Percentiles rank a stretch among this genome's conserved stretches.
Conservation (phyloP, 1,140 invertebrate species). For the Drosophila seguyi region DNA sequence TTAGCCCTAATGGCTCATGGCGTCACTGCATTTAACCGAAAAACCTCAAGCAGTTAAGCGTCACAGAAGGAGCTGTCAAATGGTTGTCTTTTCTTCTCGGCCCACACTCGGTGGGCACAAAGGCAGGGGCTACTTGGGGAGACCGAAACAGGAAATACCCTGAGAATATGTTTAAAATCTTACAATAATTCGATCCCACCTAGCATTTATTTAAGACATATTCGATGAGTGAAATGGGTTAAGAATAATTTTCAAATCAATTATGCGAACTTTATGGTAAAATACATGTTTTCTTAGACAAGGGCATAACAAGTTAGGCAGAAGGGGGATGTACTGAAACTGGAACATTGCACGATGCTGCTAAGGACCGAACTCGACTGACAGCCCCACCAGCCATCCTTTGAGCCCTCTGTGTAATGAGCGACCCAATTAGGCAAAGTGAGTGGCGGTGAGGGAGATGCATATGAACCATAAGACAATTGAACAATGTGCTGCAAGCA, state of each 20-base stretch:
- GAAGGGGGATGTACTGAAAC: slow-evolving; percentile 28
- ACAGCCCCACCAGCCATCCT: slow-evolving; percentile 12
- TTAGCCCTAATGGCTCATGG: slow-evolving; percentile 81
- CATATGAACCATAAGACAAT: slow-evolving; percentile 84
- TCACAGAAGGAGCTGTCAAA: slow-evolving; percentile 69
- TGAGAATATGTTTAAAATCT: background rate
- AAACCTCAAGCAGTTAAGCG: slow-evolving; percentile 80
- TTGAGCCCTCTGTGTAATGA: slow-evolving; percentile 55
- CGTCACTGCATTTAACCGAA: slow-evolving; percentile 74
- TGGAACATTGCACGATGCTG: slow-evolving; percentile 66
- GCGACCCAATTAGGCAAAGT: slow-evolving; percentile 82
- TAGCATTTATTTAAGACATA: background rate
- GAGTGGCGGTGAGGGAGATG: slow-evolving; percentile 70
- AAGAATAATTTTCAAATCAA: background rate
- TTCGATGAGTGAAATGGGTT: background rate
- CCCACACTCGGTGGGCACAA: background rate
- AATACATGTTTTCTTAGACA: no score
- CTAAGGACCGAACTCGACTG: slow-evolving; percentile 14
- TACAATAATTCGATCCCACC: background rate
- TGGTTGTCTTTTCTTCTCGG: slow-evolving; percentile 68
- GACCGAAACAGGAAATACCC: background rate
- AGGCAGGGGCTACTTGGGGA: background rate
- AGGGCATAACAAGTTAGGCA: background rate
- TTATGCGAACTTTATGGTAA: background rate
- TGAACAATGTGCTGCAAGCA: slow-evolving; percentile 74